Base-by-base conservation (phyloP, 1,140 invertebrate species). In the Halesus radiatus region DNA sequence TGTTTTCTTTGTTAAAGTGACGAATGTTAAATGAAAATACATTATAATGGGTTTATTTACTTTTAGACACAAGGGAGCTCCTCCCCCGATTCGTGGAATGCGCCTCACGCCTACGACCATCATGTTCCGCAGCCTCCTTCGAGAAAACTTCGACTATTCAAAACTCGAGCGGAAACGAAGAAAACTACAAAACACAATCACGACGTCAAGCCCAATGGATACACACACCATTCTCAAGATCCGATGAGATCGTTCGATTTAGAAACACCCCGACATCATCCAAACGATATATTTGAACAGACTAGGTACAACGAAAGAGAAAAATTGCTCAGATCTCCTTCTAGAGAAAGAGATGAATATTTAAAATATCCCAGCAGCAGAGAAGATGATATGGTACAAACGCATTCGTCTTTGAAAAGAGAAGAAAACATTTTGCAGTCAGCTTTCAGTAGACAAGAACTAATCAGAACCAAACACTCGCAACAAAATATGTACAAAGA, bases 161-260 rank as follows among this genome's bases (percentile, higher is more conserved):
- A 94, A 87, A 94, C 93, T n/a, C 91, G 92, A 85, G 92, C 92
- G 16, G 93, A 94, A 87, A 92, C 92, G 18, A 92, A 92, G 86
- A 92, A 91, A 84, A 86, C 18, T 75, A 37, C 18, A 13, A 81
- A 81, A 70, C 79, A 83, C 50, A 79, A 79, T 50, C 82, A 83
- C 23, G 82, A 84, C 15, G 53, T 78, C 20, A 81, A 80, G 66
- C 22, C 45, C 6, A 81, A 84, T 56, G 26, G 26, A 29, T 29
- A 29, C 26, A 80, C 84, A 81, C 78, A 86, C 85, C 82, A 85
- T 84, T 54, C 84, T 85, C 20, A 81, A 80, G 16, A 88, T 84
- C 56, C 87, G 84, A 79, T 85, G 75, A 64, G 86, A 84, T 16
- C 86, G 85, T 73, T 86, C 84, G 60, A 88, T 87, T 83, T 88